Percentiles rank a stretch among this genome's conserved stretches.
Evolutionary conservation across 2,113 vertebrate genomes (phyloP).

Genomic region (Tringa solitaria): DNA sequence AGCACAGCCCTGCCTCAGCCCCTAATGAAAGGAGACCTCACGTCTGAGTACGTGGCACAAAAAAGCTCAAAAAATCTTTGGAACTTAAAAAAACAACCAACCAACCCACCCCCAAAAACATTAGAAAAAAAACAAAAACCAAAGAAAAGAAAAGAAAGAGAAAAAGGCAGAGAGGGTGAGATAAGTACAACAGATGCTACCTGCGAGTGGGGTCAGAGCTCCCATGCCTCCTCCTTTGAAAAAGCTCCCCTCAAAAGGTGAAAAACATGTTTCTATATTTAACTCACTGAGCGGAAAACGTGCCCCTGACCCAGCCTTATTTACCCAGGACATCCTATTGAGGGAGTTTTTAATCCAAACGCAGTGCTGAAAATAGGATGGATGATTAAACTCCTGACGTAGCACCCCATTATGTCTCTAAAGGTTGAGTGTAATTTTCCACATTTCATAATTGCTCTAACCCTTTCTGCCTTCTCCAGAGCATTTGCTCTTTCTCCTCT

Average conservation of each 20-base stretch:
- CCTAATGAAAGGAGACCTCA: not conserved
- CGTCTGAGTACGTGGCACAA: not conserved
- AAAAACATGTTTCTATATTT: not conserved
- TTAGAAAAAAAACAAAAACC: too few species aligned
- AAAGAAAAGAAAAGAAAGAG: too few species aligned
- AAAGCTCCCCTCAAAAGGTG: not conserved
- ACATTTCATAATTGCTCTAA: not conserved
- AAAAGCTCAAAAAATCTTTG: not conserved
- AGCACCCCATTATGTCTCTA: not conserved
- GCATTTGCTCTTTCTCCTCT: not conserved
- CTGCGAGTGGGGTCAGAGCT: not conserved
- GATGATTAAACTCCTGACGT: not conserved
- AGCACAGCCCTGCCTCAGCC: not conserved
- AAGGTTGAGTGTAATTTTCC: not conserved
- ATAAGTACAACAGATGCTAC: not conserved
- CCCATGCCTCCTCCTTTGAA: not conserved
- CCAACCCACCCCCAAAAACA: too few species aligned
- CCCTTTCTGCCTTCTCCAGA: not conserved
- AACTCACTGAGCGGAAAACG: not conserved
- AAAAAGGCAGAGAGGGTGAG: not conserved
- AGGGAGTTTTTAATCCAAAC: not conserved
- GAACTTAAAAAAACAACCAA: not conserved
- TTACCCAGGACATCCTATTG: not conserved
- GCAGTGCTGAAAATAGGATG: not conserved
- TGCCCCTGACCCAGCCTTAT: not conserved